Conservation (phyloP, 2,797 vertebrate species). For the Crenuchus spilurus region DNA sequence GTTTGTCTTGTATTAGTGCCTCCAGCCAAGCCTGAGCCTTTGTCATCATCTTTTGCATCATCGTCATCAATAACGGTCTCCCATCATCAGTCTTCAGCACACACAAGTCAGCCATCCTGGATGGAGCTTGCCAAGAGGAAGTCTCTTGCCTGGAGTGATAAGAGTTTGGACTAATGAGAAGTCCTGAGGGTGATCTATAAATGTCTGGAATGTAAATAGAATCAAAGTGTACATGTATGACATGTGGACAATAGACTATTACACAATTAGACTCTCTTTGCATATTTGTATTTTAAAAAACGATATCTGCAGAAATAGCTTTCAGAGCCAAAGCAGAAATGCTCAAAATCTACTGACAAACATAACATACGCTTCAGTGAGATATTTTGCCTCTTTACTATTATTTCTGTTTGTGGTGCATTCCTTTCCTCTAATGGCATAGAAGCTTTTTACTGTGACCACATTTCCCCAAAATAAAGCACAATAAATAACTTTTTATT, state of each 20-base stretch:
- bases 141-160: slow-evolving; percentile 87
- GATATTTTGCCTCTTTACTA: background rate
- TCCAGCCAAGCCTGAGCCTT: slow-evolving; percentile 47
- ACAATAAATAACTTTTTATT: too few relatives aligned
- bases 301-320: background rate
- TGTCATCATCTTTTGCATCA: slow-evolving; percentile 19
- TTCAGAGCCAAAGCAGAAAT: background rate
- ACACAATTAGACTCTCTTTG: background rate
- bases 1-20: slow-evolving; percentile 21
- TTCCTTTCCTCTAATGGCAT: background rate
- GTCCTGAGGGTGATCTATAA: background rate
- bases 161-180: slow-evolving; percentile 64
- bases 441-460: background rate
- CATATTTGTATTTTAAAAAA: background rate
- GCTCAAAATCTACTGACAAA: background rate
- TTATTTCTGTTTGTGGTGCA: background rate
- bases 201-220: background rate
- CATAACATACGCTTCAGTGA: background rate
- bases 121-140: slow-evolving; percentile 92
- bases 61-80: slow-evolving; percentile 6
- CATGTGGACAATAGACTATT: background rate
- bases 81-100: slow-evolving; percentile 49
- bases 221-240: background rate
- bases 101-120: slow-evolving; percentile 78
- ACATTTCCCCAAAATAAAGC: background rate